These are phyloP conservation scores for Pygmarrhopalites habei DNA, from an alignment of 1,140 invertebrate genomes.

Conservation along the genomic window DNA sequence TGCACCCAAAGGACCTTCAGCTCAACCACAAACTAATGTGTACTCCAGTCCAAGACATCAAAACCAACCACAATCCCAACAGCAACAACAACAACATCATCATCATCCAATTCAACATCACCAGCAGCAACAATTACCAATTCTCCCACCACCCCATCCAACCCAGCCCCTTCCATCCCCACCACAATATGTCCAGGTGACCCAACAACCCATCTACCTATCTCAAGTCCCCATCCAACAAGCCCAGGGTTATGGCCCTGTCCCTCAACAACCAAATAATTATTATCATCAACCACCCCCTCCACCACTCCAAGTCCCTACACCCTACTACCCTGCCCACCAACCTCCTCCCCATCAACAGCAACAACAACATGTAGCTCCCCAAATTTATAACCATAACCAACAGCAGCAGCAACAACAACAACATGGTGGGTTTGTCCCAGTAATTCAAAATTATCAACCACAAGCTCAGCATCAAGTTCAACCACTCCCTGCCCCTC, in stretches of 20 bases:
- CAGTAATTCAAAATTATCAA: too few relatives aligned
- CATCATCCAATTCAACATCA: slow-evolving; percentile 2
- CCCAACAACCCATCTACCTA: slow-evolving; percentile 3
- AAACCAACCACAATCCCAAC: neutral
- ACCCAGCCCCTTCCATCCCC: too few relatives aligned
- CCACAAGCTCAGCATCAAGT: slow-evolving; percentile 16
- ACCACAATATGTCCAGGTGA: slow-evolving; percentile 3
- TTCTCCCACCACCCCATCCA: neutral
- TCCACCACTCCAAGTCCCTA: neutral
- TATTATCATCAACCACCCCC: neutral
- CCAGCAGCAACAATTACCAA: slow-evolving; percentile 5
- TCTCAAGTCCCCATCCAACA: neutral
- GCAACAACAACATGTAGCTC: too few relatives aligned
- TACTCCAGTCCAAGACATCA: slow-evolving; percentile 8
- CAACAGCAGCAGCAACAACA: neutral
- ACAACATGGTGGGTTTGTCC: slow-evolving; percentile 10
- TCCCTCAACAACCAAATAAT: neutral
- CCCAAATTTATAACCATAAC: slow-evolving; percentile 3
- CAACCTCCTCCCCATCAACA: too few relatives aligned
- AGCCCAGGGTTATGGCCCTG: neutral
- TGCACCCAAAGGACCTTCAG: slow-evolving; percentile 1
- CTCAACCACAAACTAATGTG: neutral
- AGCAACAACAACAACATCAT: neutral
- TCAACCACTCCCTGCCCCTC: slow-evolving; percentile 15
- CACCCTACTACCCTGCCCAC: slow-evolving; percentile 6